Percentiles rank a stretch among this genome's conserved stretches.
Evolutionary conservation across 2,888 invertebrate species (phyloP).

Genomic region (Drosophila robusta): DNA sequence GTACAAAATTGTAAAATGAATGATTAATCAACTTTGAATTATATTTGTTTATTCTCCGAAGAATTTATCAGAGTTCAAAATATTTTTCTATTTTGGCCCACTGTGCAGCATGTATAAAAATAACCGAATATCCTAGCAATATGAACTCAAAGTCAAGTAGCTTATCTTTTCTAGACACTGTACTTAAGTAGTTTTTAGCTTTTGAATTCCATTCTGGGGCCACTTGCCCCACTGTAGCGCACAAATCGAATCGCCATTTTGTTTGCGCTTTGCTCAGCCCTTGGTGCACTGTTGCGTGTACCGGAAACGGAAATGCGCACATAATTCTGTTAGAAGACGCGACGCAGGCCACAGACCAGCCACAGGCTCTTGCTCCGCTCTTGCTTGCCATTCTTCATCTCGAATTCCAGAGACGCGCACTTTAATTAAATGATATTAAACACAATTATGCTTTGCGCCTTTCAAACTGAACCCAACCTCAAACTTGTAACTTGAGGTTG

Average conservation of each 20-base stretch:
- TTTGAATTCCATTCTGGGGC: too few relatives aligned
- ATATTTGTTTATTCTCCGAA: neutral
- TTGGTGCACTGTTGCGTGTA: conserved; percentile 50
- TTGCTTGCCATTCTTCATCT: neutral
- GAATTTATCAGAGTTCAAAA: neutral
- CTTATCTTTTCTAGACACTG: too few relatives aligned
- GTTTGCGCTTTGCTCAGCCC: conserved; percentile 25
- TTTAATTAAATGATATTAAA: conserved; percentile 71
- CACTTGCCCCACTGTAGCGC: conserved; percentile 32
- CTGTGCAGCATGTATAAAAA: too few relatives aligned
- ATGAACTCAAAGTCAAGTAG: too few relatives aligned
- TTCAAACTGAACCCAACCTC: conserved; percentile 9
- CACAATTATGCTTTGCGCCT: conserved; percentile 47
- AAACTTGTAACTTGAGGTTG: conserved; percentile 3
- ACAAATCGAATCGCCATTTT: conserved; percentile 54
- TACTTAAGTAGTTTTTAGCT: too few relatives aligned
- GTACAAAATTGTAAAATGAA: neutral
- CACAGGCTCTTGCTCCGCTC: neutral
- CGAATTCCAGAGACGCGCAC: conserved; percentile 12
- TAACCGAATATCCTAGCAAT: too few relatives aligned
- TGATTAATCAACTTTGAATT: neutral
- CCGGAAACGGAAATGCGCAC: conserved; percentile 74
- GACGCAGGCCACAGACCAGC: conserved; percentile 16
- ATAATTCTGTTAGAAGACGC: conserved; percentile 65
- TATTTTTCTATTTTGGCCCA: neutral